Percentiles rank a stretch among this genome's conserved stretches.
These are phyloP conservation scores for Lophotriccus pileatus DNA, from an alignment of 2,797 vertebrate species.

Conservation along the genomic window DNA sequence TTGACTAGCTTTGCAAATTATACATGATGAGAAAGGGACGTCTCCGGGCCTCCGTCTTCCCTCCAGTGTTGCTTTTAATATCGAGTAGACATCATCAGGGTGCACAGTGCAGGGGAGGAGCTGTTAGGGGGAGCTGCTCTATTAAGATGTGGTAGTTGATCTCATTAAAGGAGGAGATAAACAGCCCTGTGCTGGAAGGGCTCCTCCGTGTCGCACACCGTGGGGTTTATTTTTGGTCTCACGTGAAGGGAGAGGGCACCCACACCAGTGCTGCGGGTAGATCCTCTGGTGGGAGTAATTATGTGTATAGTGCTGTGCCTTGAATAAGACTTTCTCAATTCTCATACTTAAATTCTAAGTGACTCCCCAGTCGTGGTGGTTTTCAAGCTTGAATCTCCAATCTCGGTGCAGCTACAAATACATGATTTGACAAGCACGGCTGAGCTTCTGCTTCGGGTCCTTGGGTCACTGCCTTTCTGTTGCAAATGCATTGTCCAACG, in stretches of 20 bases:
- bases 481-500: background rate
- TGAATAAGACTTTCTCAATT: background rate
- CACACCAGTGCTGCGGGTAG: background rate
- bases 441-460: slow-evolving; percentile 22
- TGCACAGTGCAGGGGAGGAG: background rate
- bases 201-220: background rate
- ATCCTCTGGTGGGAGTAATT: background rate
- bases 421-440: slow-evolving; percentile 5
- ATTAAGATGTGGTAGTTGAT: background rate
- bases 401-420: background rate
- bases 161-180: background rate
- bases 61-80: background rate
- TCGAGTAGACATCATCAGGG: background rate
- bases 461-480: background rate
- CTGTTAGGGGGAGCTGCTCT: slow-evolving; percentile 3
- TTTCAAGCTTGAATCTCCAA: background rate
- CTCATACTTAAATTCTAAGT: background rate
- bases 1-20: slow-evolving; percentile 11
- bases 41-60: background rate
- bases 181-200: background rate
- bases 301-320: background rate
- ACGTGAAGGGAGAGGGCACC: fast-evolving
- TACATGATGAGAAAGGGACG: background rate
- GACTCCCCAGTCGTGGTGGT: background rate
- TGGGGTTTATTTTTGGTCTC: background rate